Evolutionary conservation across 2,888 invertebrate genomes (phyloP).

Genomic region (Clistopyga incitator): DNA sequence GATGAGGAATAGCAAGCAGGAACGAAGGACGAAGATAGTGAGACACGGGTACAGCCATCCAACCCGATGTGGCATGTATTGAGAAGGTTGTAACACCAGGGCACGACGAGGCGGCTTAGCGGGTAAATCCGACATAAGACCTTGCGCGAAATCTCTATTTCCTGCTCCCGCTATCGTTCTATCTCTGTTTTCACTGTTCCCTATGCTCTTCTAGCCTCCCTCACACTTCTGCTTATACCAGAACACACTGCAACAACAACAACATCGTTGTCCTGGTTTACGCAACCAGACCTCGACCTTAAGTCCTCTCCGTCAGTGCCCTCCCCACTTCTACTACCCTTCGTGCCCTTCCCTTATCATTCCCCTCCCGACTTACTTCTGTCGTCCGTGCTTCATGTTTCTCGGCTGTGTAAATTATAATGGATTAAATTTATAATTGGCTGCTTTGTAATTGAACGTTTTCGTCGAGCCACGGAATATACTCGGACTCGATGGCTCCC

Average conservation of each 20-base stretch:
- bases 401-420: slow-evolving; percentile 74
- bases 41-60: slow-evolving; percentile 19
- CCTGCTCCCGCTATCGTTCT: slow-evolving; percentile 60
- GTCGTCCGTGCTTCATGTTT: slow-evolving; percentile 45
- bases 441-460: slow-evolving; percentile 74
- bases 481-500: slow-evolving; percentile 45
- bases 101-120: slow-evolving; percentile 77
- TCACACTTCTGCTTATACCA: slow-evolving; percentile 23
- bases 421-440: slow-evolving; percentile 82
- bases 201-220: slow-evolving; percentile 44
- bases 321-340: neutral
- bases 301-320: slow-evolving; percentile 22
- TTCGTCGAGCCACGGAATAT: slow-evolving; percentile 43
- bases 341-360: neutral
- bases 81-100: slow-evolving; percentile 71
- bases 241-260: slow-evolving; percentile 37
- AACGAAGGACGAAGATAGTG: slow-evolving; percentile 37
- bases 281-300: slow-evolving; percentile 49
- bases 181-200: slow-evolving; percentile 48
- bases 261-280: slow-evolving; percentile 47
- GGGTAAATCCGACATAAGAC: slow-evolving; percentile 81
- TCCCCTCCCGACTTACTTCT: slow-evolving; percentile 35
- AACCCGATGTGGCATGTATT: slow-evolving; percentile 19
- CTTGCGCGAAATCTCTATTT: slow-evolving; percentile 79
- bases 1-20: slow-evolving; percentile 40